Base-by-base conservation (phyloP, 2,797 vertebrate species). In the Lacerta bilineata region DNA sequence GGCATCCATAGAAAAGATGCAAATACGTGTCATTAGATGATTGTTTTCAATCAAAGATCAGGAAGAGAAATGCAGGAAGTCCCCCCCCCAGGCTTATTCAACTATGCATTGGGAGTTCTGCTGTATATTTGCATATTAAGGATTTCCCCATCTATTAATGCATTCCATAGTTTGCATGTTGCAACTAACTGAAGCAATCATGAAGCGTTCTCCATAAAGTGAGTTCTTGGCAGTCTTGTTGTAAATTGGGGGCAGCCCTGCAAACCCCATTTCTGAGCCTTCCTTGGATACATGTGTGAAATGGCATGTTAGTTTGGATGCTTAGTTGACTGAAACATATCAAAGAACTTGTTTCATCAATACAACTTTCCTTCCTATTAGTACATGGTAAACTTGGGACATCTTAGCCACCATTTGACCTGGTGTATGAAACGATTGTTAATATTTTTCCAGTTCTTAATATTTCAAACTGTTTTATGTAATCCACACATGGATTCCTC, bases 361-460 rank as follows among this genome's bases (percentile, higher is more conserved):
- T 39, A 81, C 25, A 69, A 2, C 33, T n/a, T 33, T 72, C 29
- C 10, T 84, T 84, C 33, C 2, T 36, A 55, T 41, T 41, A 71
- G 27, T 78, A 64, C 27, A 25, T 27, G 41, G 15, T 68, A 75
- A 68, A 68, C 33, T 80, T 41, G 20, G 68, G 15, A 39, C 4
- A 55, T n/a, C 13, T 20, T 29, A 55, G 43, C 15, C 8, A 82
- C 17, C 82, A 83, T 13, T 23, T 88, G 43, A 84, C 43, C 66
- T 71, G 17, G 6, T 23, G 27, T 66, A 66, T 66, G 1, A n/a
- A 18, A 64, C 18, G 8, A 59, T 46, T 71, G 50, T 50, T 50
- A 33, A 11, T 66, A 87, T 93, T 88, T 72, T 90, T 9, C 2
- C 81, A 13, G 15, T 33, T 33, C 18, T 72, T 87, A 41, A 76